A percentile compares a stretch with the other conserved stretches of the same genome.
Conservation (phyloP, 2,888 invertebrate genomes). For the Eristalis arbustorum region DNA sequence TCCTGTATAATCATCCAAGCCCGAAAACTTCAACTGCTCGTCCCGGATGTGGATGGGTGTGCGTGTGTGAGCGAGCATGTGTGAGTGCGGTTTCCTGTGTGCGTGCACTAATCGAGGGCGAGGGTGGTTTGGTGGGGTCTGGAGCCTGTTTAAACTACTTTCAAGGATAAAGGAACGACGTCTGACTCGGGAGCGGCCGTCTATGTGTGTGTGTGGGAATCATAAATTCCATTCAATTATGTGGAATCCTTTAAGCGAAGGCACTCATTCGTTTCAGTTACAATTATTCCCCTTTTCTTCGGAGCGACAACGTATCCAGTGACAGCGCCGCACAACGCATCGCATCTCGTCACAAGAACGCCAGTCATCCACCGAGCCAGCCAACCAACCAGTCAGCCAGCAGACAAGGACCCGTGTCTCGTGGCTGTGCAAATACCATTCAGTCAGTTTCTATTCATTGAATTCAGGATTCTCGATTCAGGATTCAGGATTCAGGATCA, state of each 20-base stretch:
- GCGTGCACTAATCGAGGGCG: slow-evolving; percentile 19
- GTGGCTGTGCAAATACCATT: slow-evolving; percentile 42
- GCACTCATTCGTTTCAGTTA: slow-evolving; percentile 56
- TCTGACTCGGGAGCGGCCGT: slow-evolving; percentile 9
- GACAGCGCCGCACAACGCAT: neutral
- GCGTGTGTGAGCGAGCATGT: neutral
- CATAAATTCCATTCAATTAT: slow-evolving; percentile 61
- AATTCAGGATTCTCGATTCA: neutral
- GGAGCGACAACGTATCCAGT: neutral
- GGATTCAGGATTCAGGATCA: slow-evolving; percentile 33
- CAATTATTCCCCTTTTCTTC: slow-evolving; percentile 31
- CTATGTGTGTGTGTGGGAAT: slow-evolving; percentile 16
- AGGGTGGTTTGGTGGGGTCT: slow-evolving; percentile 10
- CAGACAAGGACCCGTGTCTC: neutral
- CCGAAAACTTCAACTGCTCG: slow-evolving; percentile 20
- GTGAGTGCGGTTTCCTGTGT: slow-evolving; percentile 8
- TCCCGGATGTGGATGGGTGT: neutral
- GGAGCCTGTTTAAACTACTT: slow-evolving; percentile 38
- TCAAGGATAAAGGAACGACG: neutral
- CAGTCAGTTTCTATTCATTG: slow-evolving; percentile 14
- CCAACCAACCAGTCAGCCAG: neutral
- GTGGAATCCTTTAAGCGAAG: slow-evolving; percentile 61
- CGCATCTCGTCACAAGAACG: slow-evolving; percentile 23
- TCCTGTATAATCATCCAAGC: slow-evolving; percentile 48
- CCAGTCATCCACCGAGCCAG: slow-evolving; percentile 7